These are phyloP conservation scores for Macrostomum lignano DNA, from an alignment of 1,140 invertebrate genomes.

Conservation along the genomic window DNA sequence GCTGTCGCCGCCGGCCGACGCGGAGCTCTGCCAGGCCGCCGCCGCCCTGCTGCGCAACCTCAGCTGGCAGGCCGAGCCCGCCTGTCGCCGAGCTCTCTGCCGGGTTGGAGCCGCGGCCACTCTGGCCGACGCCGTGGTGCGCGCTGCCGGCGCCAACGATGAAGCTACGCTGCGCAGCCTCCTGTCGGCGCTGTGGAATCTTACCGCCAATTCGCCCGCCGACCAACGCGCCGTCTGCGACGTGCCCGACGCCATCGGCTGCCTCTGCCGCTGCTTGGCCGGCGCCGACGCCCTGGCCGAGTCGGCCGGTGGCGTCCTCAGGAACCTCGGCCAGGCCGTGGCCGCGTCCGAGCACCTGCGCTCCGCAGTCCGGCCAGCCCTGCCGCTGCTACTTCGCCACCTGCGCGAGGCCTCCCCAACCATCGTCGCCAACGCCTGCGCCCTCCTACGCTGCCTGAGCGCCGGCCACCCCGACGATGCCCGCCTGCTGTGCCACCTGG, in stretches of 20 bases:
- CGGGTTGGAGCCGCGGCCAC: constrained; percentile 33
- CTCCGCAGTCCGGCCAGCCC: no score
- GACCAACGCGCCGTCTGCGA: constrained; percentile 68
- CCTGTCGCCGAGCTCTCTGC: constrained; percentile 56
- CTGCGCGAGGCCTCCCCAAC: neutral
- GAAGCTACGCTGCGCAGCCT: constrained; percentile 76
- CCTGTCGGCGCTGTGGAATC: constrained; percentile 73
- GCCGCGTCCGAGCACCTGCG: no score
- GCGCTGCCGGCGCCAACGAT: neutral
- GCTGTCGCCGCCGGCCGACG: constrained; percentile 13
- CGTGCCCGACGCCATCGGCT: no score
- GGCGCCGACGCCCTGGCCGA: no score
- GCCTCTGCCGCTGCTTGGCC: no score
- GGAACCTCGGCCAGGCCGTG: no score
- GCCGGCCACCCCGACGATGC: neutral
- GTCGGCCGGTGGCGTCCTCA: no score
- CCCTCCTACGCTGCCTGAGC: neutral
- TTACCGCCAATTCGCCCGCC: constrained; percentile 67
- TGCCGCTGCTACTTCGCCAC: neutral
- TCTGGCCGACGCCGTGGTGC: constrained; percentile 32
- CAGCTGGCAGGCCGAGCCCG: constrained; percentile 72
- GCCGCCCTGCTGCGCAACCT: constrained; percentile 71
- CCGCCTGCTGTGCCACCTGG: constrained; percentile 1
- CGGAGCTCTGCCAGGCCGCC: constrained; percentile 36
- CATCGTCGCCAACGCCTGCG: constrained; percentile 1